Percentiles rank a stretch among this genome's conserved stretches.
phyloP scores from a whole-genome alignment of 2,888 invertebrate species.

The Troides oblongomaculatus region DNA sequence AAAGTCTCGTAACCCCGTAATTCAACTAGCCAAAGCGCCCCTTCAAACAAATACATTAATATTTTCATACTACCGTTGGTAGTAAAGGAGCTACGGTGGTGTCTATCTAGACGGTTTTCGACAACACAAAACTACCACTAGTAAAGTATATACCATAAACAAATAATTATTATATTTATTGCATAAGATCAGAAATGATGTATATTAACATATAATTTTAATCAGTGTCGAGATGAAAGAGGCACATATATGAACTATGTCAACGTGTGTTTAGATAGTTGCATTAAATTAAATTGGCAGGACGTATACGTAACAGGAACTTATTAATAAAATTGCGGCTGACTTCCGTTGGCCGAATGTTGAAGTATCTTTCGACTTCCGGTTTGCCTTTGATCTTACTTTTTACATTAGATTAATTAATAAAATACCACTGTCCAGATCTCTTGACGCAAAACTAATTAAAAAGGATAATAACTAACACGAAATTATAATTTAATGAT shows the following conservation, averaged over 20 bases:
- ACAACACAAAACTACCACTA: too few species aligned
- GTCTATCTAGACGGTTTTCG: too few species aligned
- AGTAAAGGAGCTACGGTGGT: too few species aligned
- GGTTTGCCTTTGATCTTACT: conserved; percentile 65
- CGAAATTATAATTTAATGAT: conserved; percentile 6
- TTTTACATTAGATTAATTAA: conserved; percentile 52
- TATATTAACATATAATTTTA: neutral
- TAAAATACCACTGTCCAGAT: conserved; percentile 38
- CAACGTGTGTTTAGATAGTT: conserved; percentile 36
- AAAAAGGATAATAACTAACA: conserved; percentile 3
- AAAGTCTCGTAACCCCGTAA: too few species aligned
- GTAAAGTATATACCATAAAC: too few species aligned
- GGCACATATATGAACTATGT: conserved; percentile 42
- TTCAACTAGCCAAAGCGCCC: too few species aligned
- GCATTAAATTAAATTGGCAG: conserved; percentile 57
- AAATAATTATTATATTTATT: too few species aligned
- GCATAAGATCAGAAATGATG: too few species aligned
- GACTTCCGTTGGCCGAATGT: conserved; percentile 66
- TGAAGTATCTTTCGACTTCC: conserved; percentile 60
- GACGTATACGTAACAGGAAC: conserved; percentile 72
- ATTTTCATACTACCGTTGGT: too few species aligned
- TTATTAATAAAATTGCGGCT: conserved; percentile 74
- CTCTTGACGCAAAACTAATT: conserved; percentile 4
- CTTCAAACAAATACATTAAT: too few species aligned
- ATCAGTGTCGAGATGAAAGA: conserved; percentile 9